Conservation (phyloP, 2,797 vertebrate genomes). For the Trachurus trachurus region DNA sequence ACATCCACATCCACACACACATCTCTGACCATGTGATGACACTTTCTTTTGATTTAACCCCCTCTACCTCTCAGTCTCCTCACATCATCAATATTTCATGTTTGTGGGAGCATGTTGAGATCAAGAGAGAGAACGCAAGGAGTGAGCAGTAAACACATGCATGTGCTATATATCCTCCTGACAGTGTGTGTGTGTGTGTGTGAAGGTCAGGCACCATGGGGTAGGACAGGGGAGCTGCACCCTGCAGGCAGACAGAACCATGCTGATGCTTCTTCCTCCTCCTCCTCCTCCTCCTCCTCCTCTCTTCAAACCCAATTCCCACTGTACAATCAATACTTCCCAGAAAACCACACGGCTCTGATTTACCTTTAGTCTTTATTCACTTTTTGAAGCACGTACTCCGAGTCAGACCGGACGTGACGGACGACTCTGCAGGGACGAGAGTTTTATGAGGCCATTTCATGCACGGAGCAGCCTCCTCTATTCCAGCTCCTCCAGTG, state of each 20-base stretch:
- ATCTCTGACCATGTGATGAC: conserved; percentile 6
- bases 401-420: too few species aligned
- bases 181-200: conserved; percentile 24
- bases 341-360: neutral
- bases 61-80: neutral
- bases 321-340: too few species aligned
- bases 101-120: conserved; percentile 42
- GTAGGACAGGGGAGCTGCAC: conserved; percentile 4
- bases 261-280: conserved; percentile 37
- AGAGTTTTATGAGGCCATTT: neutral
- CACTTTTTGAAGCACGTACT: neutral
- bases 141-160: conserved; percentile 10
- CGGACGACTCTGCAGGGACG: neutral
- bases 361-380: too few species aligned
- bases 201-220: conserved; percentile 36
- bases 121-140: conserved; percentile 40
- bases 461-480: neutral
- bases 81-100: conserved; percentile 72
- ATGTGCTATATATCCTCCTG: conserved; percentile 2
- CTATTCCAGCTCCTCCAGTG: too few species aligned
- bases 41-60: conserved; percentile 11
- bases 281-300: neutral
- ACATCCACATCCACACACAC: conserved; percentile 12
- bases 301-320: too few species aligned
- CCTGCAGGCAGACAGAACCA: conserved; percentile 24